phyloP scores from a whole-genome alignment of 1,140 invertebrate genomes.

The Liolophura sinensis region DNA sequence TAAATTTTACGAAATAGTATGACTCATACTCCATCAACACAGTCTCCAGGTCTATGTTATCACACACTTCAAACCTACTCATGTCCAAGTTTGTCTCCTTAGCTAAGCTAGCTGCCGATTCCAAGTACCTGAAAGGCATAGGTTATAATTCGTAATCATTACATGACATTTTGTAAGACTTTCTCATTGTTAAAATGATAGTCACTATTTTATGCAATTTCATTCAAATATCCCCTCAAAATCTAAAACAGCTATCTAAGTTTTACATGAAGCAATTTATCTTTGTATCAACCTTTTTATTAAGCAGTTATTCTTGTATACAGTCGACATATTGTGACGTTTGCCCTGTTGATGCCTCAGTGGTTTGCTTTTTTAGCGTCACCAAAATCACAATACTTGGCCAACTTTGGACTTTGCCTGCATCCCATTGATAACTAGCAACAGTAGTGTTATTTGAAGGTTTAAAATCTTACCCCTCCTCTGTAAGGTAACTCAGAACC shows the following conservation, averaged over 20 bases:
- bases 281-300: too few relatives aligned
- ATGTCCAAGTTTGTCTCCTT: slow-evolving; percentile 72
- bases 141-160: slow-evolving; percentile 3
- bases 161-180: background rate
- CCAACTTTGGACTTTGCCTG: background rate
- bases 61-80: slow-evolving; percentile 77
- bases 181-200: background rate
- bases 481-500: slow-evolving; percentile 74
- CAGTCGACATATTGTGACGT: too few relatives aligned
- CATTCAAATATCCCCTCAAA: background rate
- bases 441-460: slow-evolving; percentile 17
- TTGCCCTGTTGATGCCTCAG: background rate
- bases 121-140: slow-evolving; percentile 60
- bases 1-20: slow-evolving; percentile 83
- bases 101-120: slow-evolving; percentile 66
- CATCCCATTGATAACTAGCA: slow-evolving; percentile 13
- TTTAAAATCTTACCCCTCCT: slow-evolving; percentile 67
- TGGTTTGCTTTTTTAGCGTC: background rate
- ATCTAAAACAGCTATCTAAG: too few relatives aligned
- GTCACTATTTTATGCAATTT: background rate
- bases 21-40: slow-evolving; percentile 87
- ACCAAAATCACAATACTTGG: background rate
- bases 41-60: slow-evolving; percentile 86
- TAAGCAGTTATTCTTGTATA: too few relatives aligned
- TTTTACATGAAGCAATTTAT: background rate